phyloP scores from a whole-genome alignment of 1,140 invertebrate genomes.

The Calliphora vicina region DNA sequence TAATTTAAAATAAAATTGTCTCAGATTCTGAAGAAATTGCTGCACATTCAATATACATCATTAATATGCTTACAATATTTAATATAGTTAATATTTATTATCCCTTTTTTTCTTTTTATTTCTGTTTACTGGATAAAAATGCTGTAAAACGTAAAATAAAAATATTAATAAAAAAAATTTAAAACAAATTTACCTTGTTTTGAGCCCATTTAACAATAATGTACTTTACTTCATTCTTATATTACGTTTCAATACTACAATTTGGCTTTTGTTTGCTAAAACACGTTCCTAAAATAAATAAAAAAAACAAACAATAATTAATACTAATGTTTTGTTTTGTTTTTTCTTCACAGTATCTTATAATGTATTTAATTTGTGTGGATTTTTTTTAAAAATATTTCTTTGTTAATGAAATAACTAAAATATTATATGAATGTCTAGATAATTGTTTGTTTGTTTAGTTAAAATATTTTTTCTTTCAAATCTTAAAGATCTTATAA shows the following conservation, averaged over 20 bases:
- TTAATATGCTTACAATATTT: not conserved
- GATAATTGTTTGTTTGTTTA: not conserved
- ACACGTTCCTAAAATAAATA: not conserved
- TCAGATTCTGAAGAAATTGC: too few species aligned
- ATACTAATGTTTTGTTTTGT: too few species aligned
- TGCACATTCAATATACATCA: too few species aligned
- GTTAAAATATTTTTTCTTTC: not conserved
- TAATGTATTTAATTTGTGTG: not conserved
- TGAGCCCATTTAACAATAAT: too few species aligned
- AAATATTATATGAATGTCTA: not conserved
- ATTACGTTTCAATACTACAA: too few species aligned
- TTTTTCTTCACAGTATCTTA: not conserved
- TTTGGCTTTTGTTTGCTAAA: too few species aligned
- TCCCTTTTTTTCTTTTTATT: not conserved
- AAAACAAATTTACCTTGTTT: too few species aligned
- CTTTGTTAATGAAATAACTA: not conserved
- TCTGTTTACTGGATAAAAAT: not conserved
- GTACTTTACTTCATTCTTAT: too few species aligned
- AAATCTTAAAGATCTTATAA: slow-evolving; percentile 15
- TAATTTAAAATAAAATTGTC: too few species aligned
- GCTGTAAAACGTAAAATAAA: too few species aligned
- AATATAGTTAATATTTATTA: not conserved
- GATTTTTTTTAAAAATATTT: not conserved
- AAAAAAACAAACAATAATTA: not conserved
- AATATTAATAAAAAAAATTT: too few species aligned